Evolutionary conservation across 2,888 invertebrate species (phyloP), one percentile per base, ranked within the genome.

Genomic region (Colletes collaris): DNA sequence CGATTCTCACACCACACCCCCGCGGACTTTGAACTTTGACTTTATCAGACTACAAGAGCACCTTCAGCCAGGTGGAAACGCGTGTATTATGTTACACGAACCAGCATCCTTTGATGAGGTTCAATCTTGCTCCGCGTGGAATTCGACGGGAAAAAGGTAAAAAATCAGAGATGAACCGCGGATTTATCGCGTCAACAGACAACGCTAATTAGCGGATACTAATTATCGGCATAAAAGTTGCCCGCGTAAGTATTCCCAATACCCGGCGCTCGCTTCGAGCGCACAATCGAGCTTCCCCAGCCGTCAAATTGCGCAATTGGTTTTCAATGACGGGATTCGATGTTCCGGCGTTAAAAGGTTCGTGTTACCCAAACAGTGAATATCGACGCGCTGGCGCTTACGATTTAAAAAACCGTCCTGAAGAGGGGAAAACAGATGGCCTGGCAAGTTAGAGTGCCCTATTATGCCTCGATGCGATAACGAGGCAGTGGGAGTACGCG

Each of bases 21-120:
- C 81, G 80, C 85, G 88, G 88, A 90, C 90, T 91, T 91, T 89
- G 88, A 90, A 90, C 89, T 90, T 89, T 86, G 86, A 89, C 88
- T 85, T 86, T 86, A 85, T 86, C 83, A 75, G 80, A 85, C 81
- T 83, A 85, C 81, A 79, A 82, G 85, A 83, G 75, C 79, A 83
- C 85, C 78, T 83, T 83, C 82, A 80, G 59, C 85, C 85, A 85
- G 85, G 85, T 85, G 81, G 81, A 81, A 76, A 72, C 77, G 64
- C 83, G 73, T 81, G 77, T 81, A 77, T 85, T 81, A 83, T 79
- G 73, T 74, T 83, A 77, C 79, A 71, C 82, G 67, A 73, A 19
- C 56, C 66, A 72, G 76, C 75, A 75, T 85, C 85, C 83, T 85
- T 81, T 83, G 85, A 85, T 76, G 79, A 79, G 74, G 79, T 75